A percentile compares a stretch with the other conserved stretches of the same genome.
These are phyloP conservation scores for Aphaenogaster floridana DNA, from an alignment of 1,140 invertebrate genomes.

Conservation along the genomic window DNA sequence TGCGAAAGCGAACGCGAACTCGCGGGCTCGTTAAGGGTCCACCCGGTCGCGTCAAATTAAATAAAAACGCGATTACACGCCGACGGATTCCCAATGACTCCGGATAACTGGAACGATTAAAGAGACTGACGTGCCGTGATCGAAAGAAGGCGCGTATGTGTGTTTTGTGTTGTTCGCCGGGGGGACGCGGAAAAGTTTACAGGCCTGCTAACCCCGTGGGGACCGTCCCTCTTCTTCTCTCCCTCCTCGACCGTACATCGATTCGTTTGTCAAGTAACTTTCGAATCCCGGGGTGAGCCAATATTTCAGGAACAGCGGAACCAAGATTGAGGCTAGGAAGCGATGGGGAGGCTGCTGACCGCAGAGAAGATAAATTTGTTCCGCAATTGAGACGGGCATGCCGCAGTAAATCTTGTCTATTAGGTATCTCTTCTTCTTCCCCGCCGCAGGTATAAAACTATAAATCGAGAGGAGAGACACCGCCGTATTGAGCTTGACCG, in stretches of 20 bases:
- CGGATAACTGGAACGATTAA: conserved; percentile 39
- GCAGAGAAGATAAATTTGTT: conserved; percentile 85
- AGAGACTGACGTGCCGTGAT: conserved; percentile 15
- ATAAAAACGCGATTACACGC: conserved; percentile 51
- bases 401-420: conserved; percentile 85
- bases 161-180: conserved; percentile 43
- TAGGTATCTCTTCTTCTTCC: conserved; percentile 80
- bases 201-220: conserved; percentile 68
- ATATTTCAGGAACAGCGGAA: conserved; percentile 84
- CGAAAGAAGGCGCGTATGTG: conserved; percentile 53
- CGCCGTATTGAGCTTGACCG: conserved; percentile 67
- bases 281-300: conserved; percentile 83
- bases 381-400: conserved; percentile 85
- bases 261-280: conserved; percentile 82
- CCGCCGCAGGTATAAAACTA: conserved; percentile 81
- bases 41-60: conserved; percentile 34
- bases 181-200: conserved; percentile 67
- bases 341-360: conserved; percentile 84
- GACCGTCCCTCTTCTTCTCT: conserved; percentile 68
- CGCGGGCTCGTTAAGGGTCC: not conserved
- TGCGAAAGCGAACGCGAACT: not conserved
- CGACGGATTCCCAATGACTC: conserved; percentile 36
- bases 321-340: conserved; percentile 85
- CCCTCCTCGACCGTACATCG: conserved; percentile 67
- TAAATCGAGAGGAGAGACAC: conserved; percentile 78